phyloP scores from a whole-genome alignment of 64 coral and sea anemone genomes.

The Acropora yongei region DNA sequence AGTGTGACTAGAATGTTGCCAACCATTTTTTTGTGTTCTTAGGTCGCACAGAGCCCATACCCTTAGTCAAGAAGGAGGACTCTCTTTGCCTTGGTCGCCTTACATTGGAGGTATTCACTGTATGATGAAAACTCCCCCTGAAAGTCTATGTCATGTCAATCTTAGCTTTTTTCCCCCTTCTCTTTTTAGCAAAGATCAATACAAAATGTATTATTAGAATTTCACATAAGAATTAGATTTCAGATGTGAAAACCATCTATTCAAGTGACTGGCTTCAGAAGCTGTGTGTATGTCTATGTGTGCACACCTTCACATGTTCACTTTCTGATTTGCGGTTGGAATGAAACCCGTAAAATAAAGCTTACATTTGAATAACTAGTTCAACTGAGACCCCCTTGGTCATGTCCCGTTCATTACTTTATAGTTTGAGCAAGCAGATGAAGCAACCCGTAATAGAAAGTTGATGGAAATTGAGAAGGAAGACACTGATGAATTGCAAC shows the following conservation, averaged over 20 bases:
- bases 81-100: slow-evolving; percentile 86
- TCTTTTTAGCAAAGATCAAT: too few species aligned
- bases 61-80: slow-evolving; percentile 93
- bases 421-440: slow-evolving; percentile 95
- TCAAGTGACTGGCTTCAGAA: too few species aligned
- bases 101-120: slow-evolving; percentile 73
- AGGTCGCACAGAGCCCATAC: slow-evolving; percentile 97
- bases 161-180: too few species aligned
- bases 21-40: neutral
- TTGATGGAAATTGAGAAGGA: slow-evolving; percentile 94
- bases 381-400: neutral
- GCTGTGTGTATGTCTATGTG: too few species aligned
- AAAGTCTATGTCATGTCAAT: too few species aligned
- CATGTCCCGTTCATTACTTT: neutral
- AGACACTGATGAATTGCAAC: slow-evolving; percentile 95
- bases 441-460: slow-evolving; percentile 91
- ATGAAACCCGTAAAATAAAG: neutral
- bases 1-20: neutral
- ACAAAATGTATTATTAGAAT: too few species aligned
- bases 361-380: too few species aligned
- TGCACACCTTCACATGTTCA: too few species aligned
- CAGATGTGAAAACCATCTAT: too few species aligned
- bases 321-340: neutral
- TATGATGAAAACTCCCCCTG: neutral
- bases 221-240: too few species aligned